Evolutionary conservation across 2,888 invertebrate genomes (phyloP).

Genomic region (Mesoligia furuncula): DNA sequence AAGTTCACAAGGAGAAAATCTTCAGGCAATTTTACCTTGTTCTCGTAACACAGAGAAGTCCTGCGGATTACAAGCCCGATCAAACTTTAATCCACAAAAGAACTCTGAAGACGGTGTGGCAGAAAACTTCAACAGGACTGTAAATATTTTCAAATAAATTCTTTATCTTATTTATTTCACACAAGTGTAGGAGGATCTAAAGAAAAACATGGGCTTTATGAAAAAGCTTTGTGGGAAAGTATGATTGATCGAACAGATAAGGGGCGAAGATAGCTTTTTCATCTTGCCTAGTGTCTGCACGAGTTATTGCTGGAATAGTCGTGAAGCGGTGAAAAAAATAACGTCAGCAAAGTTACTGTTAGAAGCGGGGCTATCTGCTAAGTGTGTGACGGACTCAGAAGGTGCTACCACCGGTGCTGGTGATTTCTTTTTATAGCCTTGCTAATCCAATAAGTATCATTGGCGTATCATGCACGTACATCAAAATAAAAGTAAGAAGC

Average conservation of each 20-base stretch:
- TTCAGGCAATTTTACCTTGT: constrained; percentile 30
- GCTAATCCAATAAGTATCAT: constrained; percentile 9
- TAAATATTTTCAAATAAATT: constrained; percentile 40
- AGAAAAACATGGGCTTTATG: not conserved
- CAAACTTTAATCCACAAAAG: constrained; percentile 50
- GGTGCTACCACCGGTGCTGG: not conserved
- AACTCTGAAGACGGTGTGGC: constrained; percentile 1
- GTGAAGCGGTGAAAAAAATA: not conserved
- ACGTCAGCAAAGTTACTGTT: not conserved
- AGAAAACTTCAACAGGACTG: constrained; percentile 25
- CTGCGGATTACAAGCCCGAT: constrained; percentile 49
- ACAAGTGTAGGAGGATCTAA: not conserved
- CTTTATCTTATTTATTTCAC: constrained; percentile 10
- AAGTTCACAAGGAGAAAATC: constrained; percentile 20
- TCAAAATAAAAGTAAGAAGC: constrained; percentile 28
- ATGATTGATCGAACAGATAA: constrained; percentile 37
- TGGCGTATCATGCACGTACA: not conserved
- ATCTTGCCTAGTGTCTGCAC: not conserved
- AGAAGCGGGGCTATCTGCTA: not conserved
- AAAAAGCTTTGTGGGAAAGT: constrained; percentile 22
- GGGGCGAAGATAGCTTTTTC: not conserved
- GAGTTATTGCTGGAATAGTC: not conserved
- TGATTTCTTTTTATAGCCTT: not conserved
- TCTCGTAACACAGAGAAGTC: constrained; percentile 28
- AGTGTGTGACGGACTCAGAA: not conserved